Percentiles rank a stretch among this genome's conserved stretches.
phyloP scores from a whole-genome alignment of 2,797 vertebrate species.

The Liasis olivaceus region DNA sequence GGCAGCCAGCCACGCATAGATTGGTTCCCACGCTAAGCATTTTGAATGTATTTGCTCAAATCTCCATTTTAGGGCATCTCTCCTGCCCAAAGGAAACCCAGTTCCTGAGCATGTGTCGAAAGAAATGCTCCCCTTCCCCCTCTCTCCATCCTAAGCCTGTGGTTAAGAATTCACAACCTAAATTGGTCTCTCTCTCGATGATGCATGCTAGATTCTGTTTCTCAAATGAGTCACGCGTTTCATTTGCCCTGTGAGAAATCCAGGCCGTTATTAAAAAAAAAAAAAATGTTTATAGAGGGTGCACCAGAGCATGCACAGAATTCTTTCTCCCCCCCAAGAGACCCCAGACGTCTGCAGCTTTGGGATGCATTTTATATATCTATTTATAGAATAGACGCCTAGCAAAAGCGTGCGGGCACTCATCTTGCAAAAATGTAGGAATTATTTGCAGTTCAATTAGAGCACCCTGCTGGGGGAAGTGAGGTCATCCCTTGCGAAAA shows the following conservation, averaged over 20 bases:
- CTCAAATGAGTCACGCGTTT: neutral
- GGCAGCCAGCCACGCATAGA: too few species aligned
- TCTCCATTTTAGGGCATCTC: neutral
- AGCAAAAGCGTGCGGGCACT: neutral
- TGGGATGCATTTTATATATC: neutral
- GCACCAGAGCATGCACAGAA: neutral
- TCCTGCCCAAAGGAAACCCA: neutral
- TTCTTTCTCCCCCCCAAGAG: too few species aligned
- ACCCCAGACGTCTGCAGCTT: neutral
- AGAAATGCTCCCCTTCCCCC: neutral
- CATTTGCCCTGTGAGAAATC: fast-evolving
- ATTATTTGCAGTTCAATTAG: neutral
- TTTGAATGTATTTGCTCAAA: neutral
- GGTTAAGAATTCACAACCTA: neutral
- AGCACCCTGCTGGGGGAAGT: neutral
- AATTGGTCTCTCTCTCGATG: neutral
- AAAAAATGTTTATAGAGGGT: neutral
- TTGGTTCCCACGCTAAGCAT: neutral
- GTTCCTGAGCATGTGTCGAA: neutral
- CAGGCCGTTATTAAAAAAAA: neutral
- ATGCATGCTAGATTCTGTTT: neutral
- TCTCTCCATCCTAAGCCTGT: neutral
- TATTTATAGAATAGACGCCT: neutral
- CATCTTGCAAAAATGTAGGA: neutral
- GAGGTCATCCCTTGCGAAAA: neutral